Evolutionary conservation across 2,113 vertebrate species (phyloP).

Genomic region (Eretmochelys imbricata): DNA sequence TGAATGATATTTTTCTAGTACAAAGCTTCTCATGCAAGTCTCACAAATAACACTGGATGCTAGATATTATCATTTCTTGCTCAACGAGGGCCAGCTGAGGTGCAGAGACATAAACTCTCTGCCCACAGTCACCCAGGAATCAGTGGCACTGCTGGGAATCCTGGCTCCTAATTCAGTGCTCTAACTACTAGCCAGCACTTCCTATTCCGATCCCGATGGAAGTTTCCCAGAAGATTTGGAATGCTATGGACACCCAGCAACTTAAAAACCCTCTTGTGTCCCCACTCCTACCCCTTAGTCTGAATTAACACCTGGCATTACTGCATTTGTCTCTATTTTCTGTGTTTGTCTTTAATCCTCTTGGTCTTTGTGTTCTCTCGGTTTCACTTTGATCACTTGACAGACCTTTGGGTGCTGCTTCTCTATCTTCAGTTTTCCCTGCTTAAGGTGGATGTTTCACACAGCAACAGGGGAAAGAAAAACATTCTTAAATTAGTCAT

Average conservation of each 20-base stretch:
- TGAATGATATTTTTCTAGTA: not conserved
- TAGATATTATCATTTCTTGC: not conserved
- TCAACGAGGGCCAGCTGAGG: not conserved
- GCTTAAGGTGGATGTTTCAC: not conserved
- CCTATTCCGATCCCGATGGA: not conserved
- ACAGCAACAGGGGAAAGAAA: not conserved
- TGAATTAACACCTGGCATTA: not conserved
- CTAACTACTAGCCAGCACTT: not conserved
- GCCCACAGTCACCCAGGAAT: not conserved
- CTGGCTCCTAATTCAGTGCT: not conserved
- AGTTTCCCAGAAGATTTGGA: not conserved
- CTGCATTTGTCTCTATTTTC: not conserved
- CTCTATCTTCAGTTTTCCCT: not conserved
- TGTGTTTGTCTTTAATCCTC: not conserved
- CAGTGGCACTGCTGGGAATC: too few relatives aligned
- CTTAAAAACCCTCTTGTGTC: not conserved
- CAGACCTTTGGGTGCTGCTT: not conserved
- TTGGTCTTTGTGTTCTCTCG: not conserved
- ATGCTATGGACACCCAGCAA: not conserved
- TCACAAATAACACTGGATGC: not conserved
- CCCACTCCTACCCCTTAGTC: not conserved
- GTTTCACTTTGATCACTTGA: not conserved
- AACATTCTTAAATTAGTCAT: not conserved
- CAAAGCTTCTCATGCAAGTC: not conserved
- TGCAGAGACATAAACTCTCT: not conserved